Percentiles rank a stretch among this genome's conserved stretches.
These are phyloP conservation scores for Lasioglossum leucozonium DNA, from an alignment of 2,888 invertebrate genomes.

Conservation along the genomic window DNA sequence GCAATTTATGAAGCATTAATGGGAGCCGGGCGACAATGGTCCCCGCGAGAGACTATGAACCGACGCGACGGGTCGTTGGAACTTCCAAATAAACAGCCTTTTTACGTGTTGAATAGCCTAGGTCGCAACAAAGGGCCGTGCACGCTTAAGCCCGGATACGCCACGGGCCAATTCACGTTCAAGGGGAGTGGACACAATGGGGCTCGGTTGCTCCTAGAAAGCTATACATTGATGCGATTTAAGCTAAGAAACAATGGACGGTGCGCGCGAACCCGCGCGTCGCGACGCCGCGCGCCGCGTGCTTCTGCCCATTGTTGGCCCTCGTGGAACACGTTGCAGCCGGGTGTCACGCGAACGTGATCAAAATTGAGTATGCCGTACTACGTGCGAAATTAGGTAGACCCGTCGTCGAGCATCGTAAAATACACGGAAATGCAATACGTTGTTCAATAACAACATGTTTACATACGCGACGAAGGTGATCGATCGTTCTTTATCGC, in stretches of 20 bases:
- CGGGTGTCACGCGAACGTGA: slow-evolving; percentile 8
- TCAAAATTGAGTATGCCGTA: slow-evolving; percentile 14
- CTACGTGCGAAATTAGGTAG: neutral
- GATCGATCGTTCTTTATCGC: neutral
- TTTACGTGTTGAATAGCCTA: neutral
- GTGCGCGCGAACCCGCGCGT: neutral
- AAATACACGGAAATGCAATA: neutral
- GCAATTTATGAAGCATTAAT: slow-evolving; percentile 1
- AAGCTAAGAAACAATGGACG: slow-evolving; percentile 11
- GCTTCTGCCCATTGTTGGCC: neutral
- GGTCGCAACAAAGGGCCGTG: neutral
- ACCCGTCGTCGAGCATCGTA: neutral
- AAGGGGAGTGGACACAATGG: slow-evolving; percentile 15
- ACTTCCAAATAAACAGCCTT: slow-evolving; percentile 16
- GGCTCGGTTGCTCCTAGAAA: slow-evolving; percentile 11
- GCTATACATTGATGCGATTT: slow-evolving; percentile 17
- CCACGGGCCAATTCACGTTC: neutral
- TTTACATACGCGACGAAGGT: neutral
- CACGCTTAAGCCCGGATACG: slow-evolving; percentile 3
- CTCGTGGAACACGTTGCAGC: slow-evolving; percentile 4
- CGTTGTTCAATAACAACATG: neutral
- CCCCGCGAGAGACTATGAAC: neutral
- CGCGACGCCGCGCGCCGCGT: neutral
- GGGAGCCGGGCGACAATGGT: neutral
- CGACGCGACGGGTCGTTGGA: neutral